A percentile compares a stretch with the other conserved stretches of the same genome.
These are phyloP conservation scores for Azorinus chamasolen DNA, from an alignment of 2,888 invertebrate species.

Conservation along the genomic window DNA sequence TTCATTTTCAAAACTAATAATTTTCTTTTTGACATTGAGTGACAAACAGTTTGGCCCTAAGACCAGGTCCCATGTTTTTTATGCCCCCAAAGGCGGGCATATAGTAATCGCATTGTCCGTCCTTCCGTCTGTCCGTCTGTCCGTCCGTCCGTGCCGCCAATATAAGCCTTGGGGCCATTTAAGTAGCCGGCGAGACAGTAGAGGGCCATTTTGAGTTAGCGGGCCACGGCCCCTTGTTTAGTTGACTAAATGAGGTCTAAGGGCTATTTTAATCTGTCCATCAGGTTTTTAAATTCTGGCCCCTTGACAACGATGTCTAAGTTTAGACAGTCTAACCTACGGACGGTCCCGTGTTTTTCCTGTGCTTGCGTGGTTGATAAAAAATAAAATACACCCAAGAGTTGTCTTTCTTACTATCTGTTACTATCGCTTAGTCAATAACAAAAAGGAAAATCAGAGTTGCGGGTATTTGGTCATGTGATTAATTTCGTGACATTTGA, in stretches of 20 bases:
- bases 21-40: too few species aligned
- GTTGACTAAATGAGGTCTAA: constrained; percentile 1
- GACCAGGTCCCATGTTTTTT: too few species aligned
- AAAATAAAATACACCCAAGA: neutral
- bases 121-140: too few species aligned
- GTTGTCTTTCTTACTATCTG: too few species aligned
- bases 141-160: constrained; percentile 1
- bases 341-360: constrained; percentile 1
- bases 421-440: too few species aligned
- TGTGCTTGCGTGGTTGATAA: constrained; percentile 4
- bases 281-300: neutral
- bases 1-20: too few species aligned
- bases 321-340: constrained; percentile 2
- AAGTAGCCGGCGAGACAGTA: neutral
- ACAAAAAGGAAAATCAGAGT: too few species aligned
- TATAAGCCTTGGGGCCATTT: neutral
- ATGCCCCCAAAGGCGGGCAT: too few species aligned
- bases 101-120: too few species aligned
- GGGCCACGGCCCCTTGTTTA: constrained; percentile 4
- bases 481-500: too few species aligned
- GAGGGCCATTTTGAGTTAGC: neutral
- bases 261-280: constrained; percentile 1
- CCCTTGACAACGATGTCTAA: neutral
- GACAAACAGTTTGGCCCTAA: too few species aligned
- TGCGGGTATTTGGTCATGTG: too few species aligned